These are phyloP conservation scores for Oligia strigilis DNA, from an alignment of 2,888 invertebrate species.

Conservation along the genomic window DNA sequence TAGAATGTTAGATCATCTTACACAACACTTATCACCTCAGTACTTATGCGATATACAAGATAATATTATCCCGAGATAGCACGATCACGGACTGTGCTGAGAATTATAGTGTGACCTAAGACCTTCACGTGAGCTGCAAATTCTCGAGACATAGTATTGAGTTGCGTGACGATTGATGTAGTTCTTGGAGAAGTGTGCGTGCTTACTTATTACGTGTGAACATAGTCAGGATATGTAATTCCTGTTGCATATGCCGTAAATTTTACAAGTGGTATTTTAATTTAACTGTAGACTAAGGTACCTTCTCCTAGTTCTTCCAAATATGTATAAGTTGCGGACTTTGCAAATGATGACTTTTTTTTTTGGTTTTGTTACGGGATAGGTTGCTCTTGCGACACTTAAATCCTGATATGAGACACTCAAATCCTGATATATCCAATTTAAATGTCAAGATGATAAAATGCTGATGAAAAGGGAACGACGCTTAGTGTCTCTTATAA, in stretches of 20 bases:
- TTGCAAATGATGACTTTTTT: not conserved
- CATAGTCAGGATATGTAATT: slow-evolving; percentile 1
- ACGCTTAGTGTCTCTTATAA: not conserved
- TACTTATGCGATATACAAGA: slow-evolving; percentile 49
- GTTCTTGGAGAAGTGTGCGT: slow-evolving; percentile 4
- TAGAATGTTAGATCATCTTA: slow-evolving; percentile 49
- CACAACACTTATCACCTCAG: slow-evolving; percentile 54
- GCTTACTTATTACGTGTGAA: slow-evolving; percentile 25
- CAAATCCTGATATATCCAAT: not conserved
- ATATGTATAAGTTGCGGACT: not conserved
- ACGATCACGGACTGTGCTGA: slow-evolving; percentile 45
- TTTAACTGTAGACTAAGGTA: too few species aligned
- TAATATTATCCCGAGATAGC: slow-evolving; percentile 48
- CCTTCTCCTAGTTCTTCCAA: not conserved
- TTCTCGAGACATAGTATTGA: slow-evolving; percentile 45
- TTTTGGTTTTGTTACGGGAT: too few species aligned
- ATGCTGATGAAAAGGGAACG: not conserved
- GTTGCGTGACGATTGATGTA: slow-evolving; percentile 47
- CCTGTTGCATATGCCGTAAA: not conserved
- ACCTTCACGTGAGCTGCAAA: slow-evolving; percentile 60
- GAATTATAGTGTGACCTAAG: slow-evolving; percentile 58
- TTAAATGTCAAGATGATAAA: not conserved
- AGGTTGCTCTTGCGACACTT: not conserved
- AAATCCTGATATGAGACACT: not conserved
- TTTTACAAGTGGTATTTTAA: slow-evolving; percentile 1